Base-by-base conservation (phyloP, 37 sponge, comb jelly and placozoan genomes). In the Bolinopsis microptera region DNA sequence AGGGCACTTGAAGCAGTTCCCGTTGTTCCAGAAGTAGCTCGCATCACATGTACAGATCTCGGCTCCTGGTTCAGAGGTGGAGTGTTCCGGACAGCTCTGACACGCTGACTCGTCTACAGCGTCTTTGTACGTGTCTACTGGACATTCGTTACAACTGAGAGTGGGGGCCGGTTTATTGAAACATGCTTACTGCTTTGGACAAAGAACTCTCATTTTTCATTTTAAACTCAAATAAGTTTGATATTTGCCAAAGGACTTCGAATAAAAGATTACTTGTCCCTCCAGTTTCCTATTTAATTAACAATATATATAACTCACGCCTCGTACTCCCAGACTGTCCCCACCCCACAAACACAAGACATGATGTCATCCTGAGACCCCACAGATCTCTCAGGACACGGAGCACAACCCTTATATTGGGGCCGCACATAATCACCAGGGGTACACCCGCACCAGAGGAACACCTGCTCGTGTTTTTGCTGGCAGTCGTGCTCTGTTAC, bases 71-170 rank as follows among this genome's bases (percentile, higher is more conserved):
- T 1, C 21, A 0, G 80, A 77, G 74, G 80, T 35, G 36, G 80
- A 77, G 21, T 35, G 32, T 13, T 16, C 37, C 1, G 80, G 80
- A 77, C 80, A 77, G 2, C 35, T 27, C 21, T 13, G 33, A 18
- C 80, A 77, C 35, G 80, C 35, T 28, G 80, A 77, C 8, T 28
- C 5, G 37, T 32, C 37, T 2, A 3, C 5, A 0, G 22, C 18
- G 37, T 27, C 35, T 34, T 77, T 77, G 80, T 77, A 77, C 3
- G 36, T 77, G 80, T 77, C 33, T 22, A 16, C 80, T 1, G 80
- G 80, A 77, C 80, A 77, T 18, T 27, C 80, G 9, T 31, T 32
- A 77, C 80, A 77, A 1, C 80, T 77, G 80, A 24, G n/a, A 70
- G 18, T 18, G 68, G n/a, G n/a, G n/a, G n/a, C n/a, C n/a, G n/a